phyloP scores from a whole-genome alignment of 2,888 invertebrate species.

The Stenodera caucasica region DNA sequence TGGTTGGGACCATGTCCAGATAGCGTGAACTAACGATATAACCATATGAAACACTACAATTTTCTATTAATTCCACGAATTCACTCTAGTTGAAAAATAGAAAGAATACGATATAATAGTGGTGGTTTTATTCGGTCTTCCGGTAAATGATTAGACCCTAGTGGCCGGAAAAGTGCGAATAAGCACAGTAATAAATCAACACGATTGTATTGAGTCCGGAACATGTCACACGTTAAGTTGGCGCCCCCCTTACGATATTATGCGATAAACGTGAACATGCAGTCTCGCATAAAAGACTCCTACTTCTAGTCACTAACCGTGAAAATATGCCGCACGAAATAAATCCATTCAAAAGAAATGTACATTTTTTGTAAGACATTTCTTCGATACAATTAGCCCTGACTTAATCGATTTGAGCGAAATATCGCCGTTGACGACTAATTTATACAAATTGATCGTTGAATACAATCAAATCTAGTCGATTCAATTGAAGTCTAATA shows the following conservation, averaged over 20 bases:
- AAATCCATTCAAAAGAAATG: neutral
- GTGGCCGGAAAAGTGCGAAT: constrained; percentile 43
- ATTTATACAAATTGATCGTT: too few relatives aligned
- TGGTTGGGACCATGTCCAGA: constrained; percentile 3
- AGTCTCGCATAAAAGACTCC: neutral
- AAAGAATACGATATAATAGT: neutral
- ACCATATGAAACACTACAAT: neutral
- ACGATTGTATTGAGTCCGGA: constrained; percentile 32
- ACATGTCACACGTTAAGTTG: constrained; percentile 35
- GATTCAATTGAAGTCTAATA: too few relatives aligned
- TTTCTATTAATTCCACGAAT: neutral
- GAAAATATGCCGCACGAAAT: neutral
- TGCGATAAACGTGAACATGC: constrained; percentile 30
- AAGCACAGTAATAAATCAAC: constrained; percentile 41
- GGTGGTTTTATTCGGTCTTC: constrained; percentile 15
- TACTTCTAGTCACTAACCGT: neutral
- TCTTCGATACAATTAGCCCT: neutral
- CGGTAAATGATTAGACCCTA: constrained; percentile 37
- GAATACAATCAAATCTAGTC: neutral
- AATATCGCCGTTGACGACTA: too few relatives aligned
- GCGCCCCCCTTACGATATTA: constrained; percentile 33
- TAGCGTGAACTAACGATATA: constrained; percentile 23
- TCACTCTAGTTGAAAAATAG: neutral
- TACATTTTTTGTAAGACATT: neutral
- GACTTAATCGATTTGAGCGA: neutral